Evolutionary conservation across 1,140 invertebrate species (phyloP), one percentile per base, ranked within the genome.

Genomic region (Eueides isabella): DNA sequence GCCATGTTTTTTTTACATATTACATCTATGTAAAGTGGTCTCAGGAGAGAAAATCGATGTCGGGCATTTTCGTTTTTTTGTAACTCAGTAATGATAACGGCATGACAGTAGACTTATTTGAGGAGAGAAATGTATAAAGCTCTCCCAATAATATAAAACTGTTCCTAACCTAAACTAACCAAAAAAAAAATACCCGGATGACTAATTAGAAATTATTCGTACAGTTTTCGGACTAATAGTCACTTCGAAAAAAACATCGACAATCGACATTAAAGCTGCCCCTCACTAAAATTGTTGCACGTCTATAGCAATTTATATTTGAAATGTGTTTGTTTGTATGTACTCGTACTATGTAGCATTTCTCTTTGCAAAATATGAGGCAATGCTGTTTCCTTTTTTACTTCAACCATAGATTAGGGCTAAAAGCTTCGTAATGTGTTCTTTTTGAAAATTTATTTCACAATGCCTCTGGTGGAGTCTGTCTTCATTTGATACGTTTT

Each of bases 251-350:
- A 61, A 61, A 71, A 71, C 12, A 71, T 64, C 62, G 26, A 71
- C 19, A 23, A 55, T 48, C 33, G n/a, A 44, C 2, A 64, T 16
- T 48, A 2, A 48, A n/a, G 5, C 26, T 33, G 38, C 16, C 61
- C 63, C 31, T 23, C 71, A 48, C 76, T 74, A 78, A 64, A 62
- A 63, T 63, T 16, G 61, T 68, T 70, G 61, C 82, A 67, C 65
- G 61, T 71, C 80, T 81, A 84, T 71, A 77, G 65, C 78, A 82
- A 87, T 85, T 85, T 87, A 80, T 87, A 83, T 76, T 61, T 74
- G 80, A 83, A 86, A 84, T 84, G 79, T 69, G 75, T 77, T 71
- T 75, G 81, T 79, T 77, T 82, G 78, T 80, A 38, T 38, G 35
- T 38, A 38, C 35, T 38, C 14, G 14, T 38, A 38, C 35, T 38